phyloP scores from a whole-genome alignment of 2,797 vertebrate genomes.

The Danio jaintianensis region DNA sequence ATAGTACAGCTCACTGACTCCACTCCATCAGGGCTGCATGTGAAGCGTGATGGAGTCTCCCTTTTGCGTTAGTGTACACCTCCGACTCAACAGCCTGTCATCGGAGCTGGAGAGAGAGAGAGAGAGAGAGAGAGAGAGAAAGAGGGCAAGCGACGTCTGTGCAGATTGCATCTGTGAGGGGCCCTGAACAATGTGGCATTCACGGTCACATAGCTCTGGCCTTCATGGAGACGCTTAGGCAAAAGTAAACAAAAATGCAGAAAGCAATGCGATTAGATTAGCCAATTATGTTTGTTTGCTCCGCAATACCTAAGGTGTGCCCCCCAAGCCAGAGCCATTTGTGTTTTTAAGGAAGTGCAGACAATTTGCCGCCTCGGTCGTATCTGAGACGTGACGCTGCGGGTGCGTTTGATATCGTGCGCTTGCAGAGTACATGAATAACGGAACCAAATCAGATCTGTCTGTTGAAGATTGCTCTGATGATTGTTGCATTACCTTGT shows the following conservation, averaged over 20 bases:
- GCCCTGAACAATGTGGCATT: constrained; percentile 65
- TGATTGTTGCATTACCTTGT: constrained; percentile 10
- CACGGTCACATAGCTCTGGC: constrained; percentile 51
- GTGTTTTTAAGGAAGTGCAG: constrained; percentile 30
- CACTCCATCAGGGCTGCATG: constrained; percentile 59
- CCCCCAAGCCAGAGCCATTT: background rate
- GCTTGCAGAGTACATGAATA: constrained; percentile 18
- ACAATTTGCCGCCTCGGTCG: constrained; percentile 36
- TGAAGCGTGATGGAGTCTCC: constrained; percentile 59
- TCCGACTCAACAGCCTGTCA: constrained; percentile 63
- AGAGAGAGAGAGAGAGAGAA: constrained; percentile 19
- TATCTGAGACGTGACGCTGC: constrained; percentile 35
- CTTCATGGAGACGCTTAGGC: constrained; percentile 57
- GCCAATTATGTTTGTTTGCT: constrained; percentile 79
- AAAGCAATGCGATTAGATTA: constrained; percentile 77
- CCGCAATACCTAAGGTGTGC: constrained; percentile 68
- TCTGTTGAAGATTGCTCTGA: constrained; percentile 18
- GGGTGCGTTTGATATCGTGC: constrained; percentile 42
- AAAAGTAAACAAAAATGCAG: constrained; percentile 78
- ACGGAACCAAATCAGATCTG: constrained; percentile 34
- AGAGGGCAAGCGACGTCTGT: constrained; percentile 32
- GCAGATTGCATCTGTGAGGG: constrained; percentile 60
- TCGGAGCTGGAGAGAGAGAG: constrained; percentile 33
- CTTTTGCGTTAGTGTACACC: constrained; percentile 37
- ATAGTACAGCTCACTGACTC: constrained; percentile 63